Conservation (phyloP, 2,113 vertebrate genomes). For the Equus przewalskii region DNA sequence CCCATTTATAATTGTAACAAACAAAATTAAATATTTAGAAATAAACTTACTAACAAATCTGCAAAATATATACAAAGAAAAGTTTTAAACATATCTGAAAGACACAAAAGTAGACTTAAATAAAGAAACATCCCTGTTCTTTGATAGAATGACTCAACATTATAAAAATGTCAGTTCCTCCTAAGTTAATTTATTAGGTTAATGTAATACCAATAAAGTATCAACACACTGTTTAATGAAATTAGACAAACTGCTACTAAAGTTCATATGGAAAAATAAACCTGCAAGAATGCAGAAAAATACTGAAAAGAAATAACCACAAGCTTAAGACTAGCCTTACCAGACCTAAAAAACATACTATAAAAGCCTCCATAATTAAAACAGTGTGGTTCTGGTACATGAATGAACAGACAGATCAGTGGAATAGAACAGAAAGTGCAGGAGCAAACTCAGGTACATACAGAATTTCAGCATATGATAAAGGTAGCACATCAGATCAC, state of each 20-base stretch:
- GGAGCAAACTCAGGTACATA: not conserved
- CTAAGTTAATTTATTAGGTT: not conserved
- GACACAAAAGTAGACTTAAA: not conserved
- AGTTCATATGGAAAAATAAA: not conserved
- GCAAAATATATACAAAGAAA: not conserved
- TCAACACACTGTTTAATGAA: not conserved
- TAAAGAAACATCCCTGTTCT: not conserved
- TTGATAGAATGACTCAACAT: not conserved
- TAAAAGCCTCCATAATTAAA: not conserved
- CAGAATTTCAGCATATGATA: not conserved
- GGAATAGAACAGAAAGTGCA: not conserved
- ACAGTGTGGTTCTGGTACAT: not conserved
- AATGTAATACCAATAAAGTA: not conserved
- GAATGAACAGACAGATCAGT: not conserved
- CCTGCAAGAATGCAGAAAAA: not conserved
- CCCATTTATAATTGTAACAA: not conserved
- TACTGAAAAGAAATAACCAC: not conserved
- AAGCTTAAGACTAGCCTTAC: not conserved
- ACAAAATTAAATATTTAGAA: not conserved
- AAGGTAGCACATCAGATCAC: not conserved
- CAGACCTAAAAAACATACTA: not conserved
- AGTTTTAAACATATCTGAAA: not conserved
- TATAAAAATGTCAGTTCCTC: not conserved
- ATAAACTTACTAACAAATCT: not conserved
- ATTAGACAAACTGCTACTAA: not conserved